Base-by-base conservation (phyloP, 2,113 vertebrate species). In the Amphiprion ocellaris region DNA sequence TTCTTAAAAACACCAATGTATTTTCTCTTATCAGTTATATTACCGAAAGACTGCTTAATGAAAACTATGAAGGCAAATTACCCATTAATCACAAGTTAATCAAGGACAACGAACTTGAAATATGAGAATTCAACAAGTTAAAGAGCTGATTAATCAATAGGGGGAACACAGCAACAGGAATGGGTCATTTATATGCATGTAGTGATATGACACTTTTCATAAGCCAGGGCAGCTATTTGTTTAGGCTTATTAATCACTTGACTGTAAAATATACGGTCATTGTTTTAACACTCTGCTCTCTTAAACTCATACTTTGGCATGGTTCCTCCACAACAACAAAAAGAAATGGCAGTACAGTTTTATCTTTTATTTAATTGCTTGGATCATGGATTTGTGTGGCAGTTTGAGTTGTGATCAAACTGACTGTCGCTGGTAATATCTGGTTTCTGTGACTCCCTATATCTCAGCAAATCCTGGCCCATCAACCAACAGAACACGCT, bases 401-500 rank as follows among this genome's bases (percentile, higher is more conserved):
- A 30, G 33, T 70, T 77, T 79, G 44, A 78, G 50, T 39, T 82
- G 61, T 63, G 69, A 85, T 83, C 41, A 80, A 62, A 77, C 59
- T 53, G 58, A 82, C 65, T 67, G 59, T 64, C 77, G 59, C 53
- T 55, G 33, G 49, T 86, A 65, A 75, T 82, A 30, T 71, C 19
- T 80, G 74, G 65, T 73, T 62, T 62, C 69, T 52, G 56, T 55
- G 65, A 54, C 68, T 79, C 53, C 50, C 24, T 81, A 60, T 87
- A 74, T 73, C 44, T 77, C 70, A 53, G 50, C 61, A 54, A 82
- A 86, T 67, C 64, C 83, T 73, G 55, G 65, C 80, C 76, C 74
- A 86, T 89, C 84, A 83, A 70, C 75, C 81, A 70, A 74, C 80
- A 79, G 83, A 87, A 77, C 74, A 79, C 24, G 62, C 67, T 81